A percentile compares a stretch with the other conserved stretches of the same genome.
phyloP scores from a whole-genome alignment of 2,888 invertebrate genomes.

The Cerastoderma edule region DNA sequence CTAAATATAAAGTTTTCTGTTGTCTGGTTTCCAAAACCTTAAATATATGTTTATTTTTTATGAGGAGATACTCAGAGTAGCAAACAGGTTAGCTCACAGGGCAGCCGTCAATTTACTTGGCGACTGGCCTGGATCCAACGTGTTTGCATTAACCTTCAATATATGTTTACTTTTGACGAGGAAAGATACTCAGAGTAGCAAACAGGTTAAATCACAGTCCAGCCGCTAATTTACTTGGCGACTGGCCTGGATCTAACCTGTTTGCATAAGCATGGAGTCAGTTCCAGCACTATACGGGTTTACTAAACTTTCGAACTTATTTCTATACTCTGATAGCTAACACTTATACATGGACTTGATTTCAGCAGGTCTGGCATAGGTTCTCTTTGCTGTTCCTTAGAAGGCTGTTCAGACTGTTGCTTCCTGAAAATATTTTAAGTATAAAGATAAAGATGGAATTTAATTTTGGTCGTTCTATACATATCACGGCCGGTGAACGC shows the following conservation, averaged over 20 bases:
- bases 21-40: neutral
- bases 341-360: neutral
- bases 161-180: neutral
- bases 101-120: too few species aligned
- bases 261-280: neutral
- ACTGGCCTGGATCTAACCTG: neutral
- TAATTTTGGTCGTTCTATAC: neutral
- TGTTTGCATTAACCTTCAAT: neutral
- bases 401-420: slow-evolving; percentile 5
- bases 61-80: too few species aligned
- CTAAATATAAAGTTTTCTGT: neutral
- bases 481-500: too few species aligned
- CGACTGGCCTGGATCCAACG: neutral
- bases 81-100: too few species aligned
- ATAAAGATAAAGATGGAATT: neutral
- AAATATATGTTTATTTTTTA: too few species aligned
- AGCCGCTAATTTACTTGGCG: neutral
- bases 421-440: neutral
- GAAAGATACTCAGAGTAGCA: neutral
- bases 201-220: neutral
- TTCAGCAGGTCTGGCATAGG: slow-evolving; percentile 3
- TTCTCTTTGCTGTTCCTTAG: neutral
- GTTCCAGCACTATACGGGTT: neutral
- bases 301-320: slow-evolving; percentile 17
- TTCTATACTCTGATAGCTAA: slow-evolving; percentile 17